Percentiles rank a stretch among this genome's conserved stretches.
Evolutionary conservation across 2,888 invertebrate genomes (phyloP).

Genomic region (Antitype chi): DNA sequence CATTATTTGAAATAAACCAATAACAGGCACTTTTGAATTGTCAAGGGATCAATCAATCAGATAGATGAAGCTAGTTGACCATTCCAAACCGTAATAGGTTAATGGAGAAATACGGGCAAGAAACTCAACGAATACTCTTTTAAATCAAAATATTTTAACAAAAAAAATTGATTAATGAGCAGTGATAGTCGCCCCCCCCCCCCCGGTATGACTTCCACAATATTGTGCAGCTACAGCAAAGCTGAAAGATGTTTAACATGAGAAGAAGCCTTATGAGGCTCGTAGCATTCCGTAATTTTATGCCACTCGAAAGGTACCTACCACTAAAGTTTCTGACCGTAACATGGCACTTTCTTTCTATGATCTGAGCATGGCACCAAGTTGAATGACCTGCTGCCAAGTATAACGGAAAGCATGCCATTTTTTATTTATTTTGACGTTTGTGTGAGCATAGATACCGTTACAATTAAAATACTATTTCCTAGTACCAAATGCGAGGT

Average conservation of each 20-base stretch:
- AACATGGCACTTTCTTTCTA: too few species aligned
- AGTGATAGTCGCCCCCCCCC: too few species aligned
- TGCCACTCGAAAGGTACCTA: constrained; percentile 13
- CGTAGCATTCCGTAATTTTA: constrained; percentile 5
- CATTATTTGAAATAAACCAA: too few species aligned
- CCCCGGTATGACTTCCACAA: neutral
- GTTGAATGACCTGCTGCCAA: constrained; percentile 33
- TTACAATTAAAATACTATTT: constrained; percentile 13
- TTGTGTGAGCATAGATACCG: neutral
- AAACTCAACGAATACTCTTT: too few species aligned
- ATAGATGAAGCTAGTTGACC: too few species aligned
- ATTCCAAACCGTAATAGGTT: too few species aligned
- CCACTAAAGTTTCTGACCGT: constrained; percentile 11
- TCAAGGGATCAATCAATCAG: too few species aligned
- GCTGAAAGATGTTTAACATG: neutral
- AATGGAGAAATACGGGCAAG: too few species aligned
- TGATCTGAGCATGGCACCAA: constrained; percentile 14
- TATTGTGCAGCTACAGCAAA: neutral
- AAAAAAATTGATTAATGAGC: too few species aligned
- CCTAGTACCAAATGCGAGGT: neutral
- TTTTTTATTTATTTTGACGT: too few species aligned
- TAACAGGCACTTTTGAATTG: too few species aligned
- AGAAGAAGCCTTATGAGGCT: constrained; percentile 14
- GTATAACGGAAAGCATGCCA: neutral
- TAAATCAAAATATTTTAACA: too few species aligned